These are phyloP conservation scores for Drosophila sturtevanti DNA, from an alignment of 1,140 invertebrate species.

Conservation along the genomic window DNA sequence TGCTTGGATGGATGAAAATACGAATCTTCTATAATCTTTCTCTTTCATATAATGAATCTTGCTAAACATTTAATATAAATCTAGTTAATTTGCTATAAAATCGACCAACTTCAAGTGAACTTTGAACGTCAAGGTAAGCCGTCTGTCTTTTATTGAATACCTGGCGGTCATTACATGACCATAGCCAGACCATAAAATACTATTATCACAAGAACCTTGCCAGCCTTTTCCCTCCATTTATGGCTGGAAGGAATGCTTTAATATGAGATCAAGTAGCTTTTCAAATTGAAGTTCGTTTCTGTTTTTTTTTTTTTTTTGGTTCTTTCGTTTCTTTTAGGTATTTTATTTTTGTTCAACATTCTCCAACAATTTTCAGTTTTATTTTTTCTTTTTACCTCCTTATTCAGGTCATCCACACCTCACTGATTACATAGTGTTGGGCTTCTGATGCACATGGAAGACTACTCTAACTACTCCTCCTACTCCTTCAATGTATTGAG, in stretches of 20 bases:
- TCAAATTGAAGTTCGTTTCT: slow-evolving; percentile 6
- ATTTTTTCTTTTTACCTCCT: background rate
- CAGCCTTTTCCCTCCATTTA: slow-evolving; percentile 5
- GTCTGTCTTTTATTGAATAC: slow-evolving; percentile 7
- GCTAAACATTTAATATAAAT: background rate
- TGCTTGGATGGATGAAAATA: too few relatives aligned
- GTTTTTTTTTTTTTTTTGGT: slow-evolving; percentile 2
- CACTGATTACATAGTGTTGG: slow-evolving; percentile 46
- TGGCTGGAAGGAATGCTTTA: slow-evolving; percentile 39
- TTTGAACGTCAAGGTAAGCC: slow-evolving; percentile 1
- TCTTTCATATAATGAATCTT: background rate
- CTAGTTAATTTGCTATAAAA: background rate
- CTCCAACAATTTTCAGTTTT: slow-evolving; percentile 29
- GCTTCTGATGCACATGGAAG: slow-evolving; percentile 35
- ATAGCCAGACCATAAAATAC: background rate
- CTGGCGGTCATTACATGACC: slow-evolving; percentile 2
- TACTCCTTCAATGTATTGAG: slow-evolving; percentile 3
- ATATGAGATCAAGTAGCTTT: slow-evolving; percentile 41
- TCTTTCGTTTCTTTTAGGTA: too few relatives aligned
- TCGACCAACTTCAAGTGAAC: background rate
- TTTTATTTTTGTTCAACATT: slow-evolving; percentile 11
- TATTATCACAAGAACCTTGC: background rate
- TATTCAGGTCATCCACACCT: slow-evolving; percentile 72
- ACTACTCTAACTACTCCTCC: slow-evolving; percentile 13
- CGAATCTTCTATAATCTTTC: too few relatives aligned